Evolutionary conservation across 2,113 vertebrate species (phyloP).

Genomic region (Myxocyprinus asiaticus): DNA sequence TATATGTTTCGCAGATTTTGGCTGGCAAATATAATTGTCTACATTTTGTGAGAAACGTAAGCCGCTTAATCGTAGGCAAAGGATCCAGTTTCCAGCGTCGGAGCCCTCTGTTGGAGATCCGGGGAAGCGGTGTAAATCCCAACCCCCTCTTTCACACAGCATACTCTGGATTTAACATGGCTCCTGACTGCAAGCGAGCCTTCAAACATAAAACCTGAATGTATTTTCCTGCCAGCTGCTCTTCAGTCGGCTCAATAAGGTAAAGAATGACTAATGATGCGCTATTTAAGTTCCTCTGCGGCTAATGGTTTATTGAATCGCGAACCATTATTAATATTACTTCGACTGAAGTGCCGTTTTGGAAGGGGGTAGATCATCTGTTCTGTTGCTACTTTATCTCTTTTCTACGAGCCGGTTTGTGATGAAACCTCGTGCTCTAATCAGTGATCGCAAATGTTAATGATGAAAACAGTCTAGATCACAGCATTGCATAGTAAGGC

Average conservation of each 20-base stretch:
- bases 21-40: constrained; percentile 27
- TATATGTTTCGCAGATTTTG: neutral
- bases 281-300: neutral
- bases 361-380: constrained; percentile 1
- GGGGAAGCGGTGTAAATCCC: constrained; percentile 50
- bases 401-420: constrained; percentile 1
- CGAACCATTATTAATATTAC: neutral
- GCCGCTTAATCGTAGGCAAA: constrained; percentile 42
- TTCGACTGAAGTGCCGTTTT: constrained; percentile 9
- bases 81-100: constrained; percentile 42
- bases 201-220: constrained; percentile 62
- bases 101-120: constrained; percentile 29
- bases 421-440: neutral
- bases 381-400: constrained; percentile 35
- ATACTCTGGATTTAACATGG: constrained; percentile 62
- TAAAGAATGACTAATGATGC: constrained; percentile 31
- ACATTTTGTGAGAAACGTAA: constrained; percentile 31
- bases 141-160: constrained; percentile 48
- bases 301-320: constrained; percentile 10
- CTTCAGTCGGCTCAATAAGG: constrained; percentile 46
- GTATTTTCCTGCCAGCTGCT: constrained; percentile 25
- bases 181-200: constrained; percentile 58
- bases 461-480: neutral
- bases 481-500: neutral
- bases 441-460: neutral